phyloP scores from a whole-genome alignment of 2,113 vertebrate species.

The Seriola aureovittata region DNA sequence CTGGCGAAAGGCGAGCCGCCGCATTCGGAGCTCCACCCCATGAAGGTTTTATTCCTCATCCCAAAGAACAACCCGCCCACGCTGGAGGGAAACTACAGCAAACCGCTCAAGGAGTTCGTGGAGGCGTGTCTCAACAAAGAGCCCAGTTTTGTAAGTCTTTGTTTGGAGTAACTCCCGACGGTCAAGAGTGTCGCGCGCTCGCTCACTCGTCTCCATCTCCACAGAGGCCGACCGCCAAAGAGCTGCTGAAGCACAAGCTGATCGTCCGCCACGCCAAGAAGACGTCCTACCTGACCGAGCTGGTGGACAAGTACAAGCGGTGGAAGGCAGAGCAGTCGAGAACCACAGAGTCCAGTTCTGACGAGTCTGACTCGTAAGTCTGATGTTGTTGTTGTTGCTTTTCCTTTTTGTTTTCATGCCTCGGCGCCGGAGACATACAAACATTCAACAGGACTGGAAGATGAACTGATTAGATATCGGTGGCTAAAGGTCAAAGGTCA shows the following conservation, averaged over 20 bases:
- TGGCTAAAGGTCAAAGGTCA: too few relatives aligned
- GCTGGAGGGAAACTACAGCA: constrained; percentile 96
- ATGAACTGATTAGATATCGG: too few relatives aligned
- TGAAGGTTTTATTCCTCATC: constrained; percentile 99
- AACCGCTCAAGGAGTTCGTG: constrained; percentile 96
- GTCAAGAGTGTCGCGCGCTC: background rate
- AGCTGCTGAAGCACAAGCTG: constrained; percentile 97
- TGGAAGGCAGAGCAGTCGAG: constrained; percentile 96
- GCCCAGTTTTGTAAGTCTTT: constrained; percentile 94
- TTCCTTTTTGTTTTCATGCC: background rate
- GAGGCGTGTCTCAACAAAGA: constrained; percentile 98
- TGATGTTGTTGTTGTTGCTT: background rate
- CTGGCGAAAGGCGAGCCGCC: constrained; percentile 96
- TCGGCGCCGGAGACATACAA: too few relatives aligned
- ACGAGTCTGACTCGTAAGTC: constrained; percentile 94
- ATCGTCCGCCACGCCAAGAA: constrained; percentile 96
- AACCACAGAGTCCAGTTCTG: constrained; percentile 91
- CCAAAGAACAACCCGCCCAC: constrained; percentile 98
- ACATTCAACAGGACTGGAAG: too few relatives aligned
- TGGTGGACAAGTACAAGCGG: constrained; percentile 96
- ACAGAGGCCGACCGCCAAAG: constrained; percentile 97
- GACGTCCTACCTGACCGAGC: constrained; percentile 96
- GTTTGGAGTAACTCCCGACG: background rate
- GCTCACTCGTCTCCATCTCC: background rate
- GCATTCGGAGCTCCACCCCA: constrained; percentile 96